phyloP scores from a whole-genome alignment of 2,113 vertebrate genomes.

The Haplochromis vanheusdeni region DNA sequence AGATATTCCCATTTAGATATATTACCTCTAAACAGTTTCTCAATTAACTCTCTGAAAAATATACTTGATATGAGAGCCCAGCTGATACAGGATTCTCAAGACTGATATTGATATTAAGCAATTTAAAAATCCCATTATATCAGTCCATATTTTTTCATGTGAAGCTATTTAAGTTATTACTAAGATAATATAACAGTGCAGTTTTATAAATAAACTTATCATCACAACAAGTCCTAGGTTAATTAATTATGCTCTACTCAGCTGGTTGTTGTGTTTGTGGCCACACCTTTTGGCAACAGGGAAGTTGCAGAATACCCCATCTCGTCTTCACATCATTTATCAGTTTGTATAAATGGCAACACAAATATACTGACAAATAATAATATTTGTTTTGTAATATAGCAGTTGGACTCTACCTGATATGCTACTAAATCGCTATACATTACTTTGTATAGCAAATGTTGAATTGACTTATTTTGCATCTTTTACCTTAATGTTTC shows the following conservation, averaged over 20 bases:
- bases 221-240: not conserved
- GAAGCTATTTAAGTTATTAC: not conserved
- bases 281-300: not conserved
- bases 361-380: not conserved
- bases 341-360: not conserved
- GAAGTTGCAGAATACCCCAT: not conserved
- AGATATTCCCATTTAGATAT: not conserved
- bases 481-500: not conserved
- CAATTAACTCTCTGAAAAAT: not conserved
- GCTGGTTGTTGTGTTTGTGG: not conserved
- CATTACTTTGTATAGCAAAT: not conserved
- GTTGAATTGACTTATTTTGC: not conserved
- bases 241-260: not conserved
- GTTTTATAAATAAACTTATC: not conserved
- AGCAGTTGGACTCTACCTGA: not conserved
- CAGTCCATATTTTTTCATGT: not conserved
- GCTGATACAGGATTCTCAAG: not conserved
- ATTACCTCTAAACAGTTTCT: not conserved
- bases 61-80: not conserved
- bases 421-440: not conserved
- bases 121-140: not conserved
- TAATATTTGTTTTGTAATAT: not conserved
- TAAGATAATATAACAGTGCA: not conserved
- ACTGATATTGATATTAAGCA: not conserved
- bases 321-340: not conserved